phyloP scores from a whole-genome alignment of 1,140 invertebrate species.

The Tachypleus tridentatus region DNA sequence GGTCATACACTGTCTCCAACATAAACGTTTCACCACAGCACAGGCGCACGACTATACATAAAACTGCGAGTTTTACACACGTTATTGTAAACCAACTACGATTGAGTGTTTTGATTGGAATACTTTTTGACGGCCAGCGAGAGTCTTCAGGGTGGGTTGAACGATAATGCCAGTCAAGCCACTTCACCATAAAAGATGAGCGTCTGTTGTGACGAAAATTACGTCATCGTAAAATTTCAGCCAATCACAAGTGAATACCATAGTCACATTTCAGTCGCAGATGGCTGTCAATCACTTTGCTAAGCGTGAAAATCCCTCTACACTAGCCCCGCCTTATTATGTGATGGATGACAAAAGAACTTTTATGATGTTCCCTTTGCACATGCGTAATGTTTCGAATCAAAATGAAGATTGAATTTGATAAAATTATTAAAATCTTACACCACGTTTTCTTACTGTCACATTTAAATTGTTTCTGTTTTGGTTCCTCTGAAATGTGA shows the following conservation, averaged over 20 bases:
- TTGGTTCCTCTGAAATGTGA: too few species aligned
- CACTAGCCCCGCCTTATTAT: conserved; percentile 7
- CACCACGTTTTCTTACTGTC: too few species aligned
- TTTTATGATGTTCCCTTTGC: too few species aligned
- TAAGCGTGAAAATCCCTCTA: neutral
- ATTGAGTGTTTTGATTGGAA: conserved; percentile 25
- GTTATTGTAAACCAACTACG: conserved; percentile 20
- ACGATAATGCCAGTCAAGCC: conserved; percentile 30
- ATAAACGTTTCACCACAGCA: conserved; percentile 11
- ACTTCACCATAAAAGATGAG: conserved; percentile 34
- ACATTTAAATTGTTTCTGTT: too few species aligned
- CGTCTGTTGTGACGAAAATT: conserved; percentile 31
- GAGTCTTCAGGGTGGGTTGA: conserved; percentile 26
- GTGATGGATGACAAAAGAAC: conserved; percentile 14
- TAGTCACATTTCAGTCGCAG: conserved; percentile 26
- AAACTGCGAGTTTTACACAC: conserved; percentile 14
- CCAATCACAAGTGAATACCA: conserved; percentile 29
- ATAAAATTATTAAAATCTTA: too few species aligned
- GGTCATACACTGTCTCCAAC: too few species aligned
- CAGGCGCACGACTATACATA: conserved; percentile 17
- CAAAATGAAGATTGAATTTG: too few species aligned
- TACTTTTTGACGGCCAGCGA: conserved; percentile 23
- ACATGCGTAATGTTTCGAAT: too few species aligned
- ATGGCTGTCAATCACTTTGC: conserved; percentile 24
- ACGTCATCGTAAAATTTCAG: conserved; percentile 27